A percentile compares a stretch with the other conserved stretches of the same genome.
These are phyloP conservation scores for Agriopis aurantiaria DNA, from an alignment of 2,888 invertebrate species.

Conservation along the genomic window DNA sequence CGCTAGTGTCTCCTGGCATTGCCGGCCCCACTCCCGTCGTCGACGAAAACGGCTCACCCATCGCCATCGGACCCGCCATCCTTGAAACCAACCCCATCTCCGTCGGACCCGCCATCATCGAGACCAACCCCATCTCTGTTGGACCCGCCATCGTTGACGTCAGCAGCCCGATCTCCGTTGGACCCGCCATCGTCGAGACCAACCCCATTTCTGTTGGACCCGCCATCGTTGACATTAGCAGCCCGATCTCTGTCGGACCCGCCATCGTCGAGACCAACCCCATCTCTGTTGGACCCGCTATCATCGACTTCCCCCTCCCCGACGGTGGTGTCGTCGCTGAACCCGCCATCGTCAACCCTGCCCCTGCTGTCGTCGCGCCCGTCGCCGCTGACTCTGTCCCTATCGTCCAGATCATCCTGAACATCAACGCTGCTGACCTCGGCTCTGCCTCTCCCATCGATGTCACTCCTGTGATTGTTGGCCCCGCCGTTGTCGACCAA, in stretches of 20 bases:
- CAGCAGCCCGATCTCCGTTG: slow-evolving; percentile 42
- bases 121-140: slow-evolving; percentile 31
- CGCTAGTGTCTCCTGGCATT: slow-evolving; percentile 40
- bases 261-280: slow-evolving; percentile 47
- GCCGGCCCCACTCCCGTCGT: slow-evolving; percentile 42
- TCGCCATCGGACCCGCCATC: slow-evolving; percentile 42
- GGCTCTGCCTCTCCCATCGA: slow-evolving; percentile 27
- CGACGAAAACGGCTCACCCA: slow-evolving; percentile 29
- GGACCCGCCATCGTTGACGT: slow-evolving; percentile 42
- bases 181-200: slow-evolving; percentile 40
- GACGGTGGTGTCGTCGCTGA: slow-evolving; percentile 33
- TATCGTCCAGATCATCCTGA: slow-evolving; percentile 56
- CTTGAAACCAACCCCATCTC: slow-evolving; percentile 41
- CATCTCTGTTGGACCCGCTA: slow-evolving; percentile 42
- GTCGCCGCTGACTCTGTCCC: slow-evolving; percentile 45
- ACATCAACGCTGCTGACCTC: slow-evolving; percentile 45
- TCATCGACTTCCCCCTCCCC: slow-evolving; percentile 46
- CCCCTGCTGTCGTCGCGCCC: slow-evolving; percentile 40
- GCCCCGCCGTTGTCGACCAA: slow-evolving; percentile 42
- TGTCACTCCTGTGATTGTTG: slow-evolving; percentile 43
- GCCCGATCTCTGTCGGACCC: slow-evolving; percentile 34
- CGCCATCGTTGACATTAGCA: slow-evolving; percentile 37
- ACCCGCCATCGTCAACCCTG: slow-evolving; percentile 52
- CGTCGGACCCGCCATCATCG: slow-evolving; percentile 43
- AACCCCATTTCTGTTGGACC: slow-evolving; percentile 38